Base-by-base conservation (phyloP, 2,797 vertebrate genomes). In the Cirrhinus molitorella region DNA sequence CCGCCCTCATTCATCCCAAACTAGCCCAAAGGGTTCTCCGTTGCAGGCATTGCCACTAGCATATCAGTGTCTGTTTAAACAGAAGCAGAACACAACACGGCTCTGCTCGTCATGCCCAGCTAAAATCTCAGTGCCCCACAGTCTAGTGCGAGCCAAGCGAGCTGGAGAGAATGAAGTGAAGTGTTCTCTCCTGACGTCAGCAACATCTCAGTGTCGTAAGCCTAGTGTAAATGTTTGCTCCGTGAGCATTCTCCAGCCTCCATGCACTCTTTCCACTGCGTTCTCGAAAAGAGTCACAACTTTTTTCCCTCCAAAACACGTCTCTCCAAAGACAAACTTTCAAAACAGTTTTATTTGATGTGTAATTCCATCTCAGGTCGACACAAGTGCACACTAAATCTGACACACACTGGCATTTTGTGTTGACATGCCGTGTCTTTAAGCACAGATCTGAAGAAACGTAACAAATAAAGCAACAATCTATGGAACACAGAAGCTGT, bases 211-310 rank as follows among this genome's bases (percentile, higher is more conserved):
- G 77, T 83, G 85, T 74, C 79, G 53, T 57, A 74, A 47, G 6
- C 65, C 72, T 71, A 10, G 66, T 74, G 72, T 85, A 85, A 86
- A 86, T 81, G 82, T 87, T 89, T 78, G 82, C 76, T 89, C 76
- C 45, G 11, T 37, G 82, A 85, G 84, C 83, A 79, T 87, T 87
- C 85, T 66, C 75, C 80, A 84, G 70, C 84, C 67, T 59, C 68
- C 78, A 85, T 67, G 28, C 34, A 75, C 72, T 75, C 51, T 81
- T 75, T 83, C 61, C 71, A 75, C 80, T 45, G 61, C 23, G 6
- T 66, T 67, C 71, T 31, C 14, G 1, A 71, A 81, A 47, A 79
- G 40, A 70, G 21, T 25, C n/a, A 47, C 11, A 21, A 34, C 68
- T 28, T 31, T 74, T 40, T 76, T 34, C 59, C 51, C 47, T 67